Evolutionary conservation across 2,888 invertebrate genomes (phyloP).

Genomic region (Drosophila atripex): DNA sequence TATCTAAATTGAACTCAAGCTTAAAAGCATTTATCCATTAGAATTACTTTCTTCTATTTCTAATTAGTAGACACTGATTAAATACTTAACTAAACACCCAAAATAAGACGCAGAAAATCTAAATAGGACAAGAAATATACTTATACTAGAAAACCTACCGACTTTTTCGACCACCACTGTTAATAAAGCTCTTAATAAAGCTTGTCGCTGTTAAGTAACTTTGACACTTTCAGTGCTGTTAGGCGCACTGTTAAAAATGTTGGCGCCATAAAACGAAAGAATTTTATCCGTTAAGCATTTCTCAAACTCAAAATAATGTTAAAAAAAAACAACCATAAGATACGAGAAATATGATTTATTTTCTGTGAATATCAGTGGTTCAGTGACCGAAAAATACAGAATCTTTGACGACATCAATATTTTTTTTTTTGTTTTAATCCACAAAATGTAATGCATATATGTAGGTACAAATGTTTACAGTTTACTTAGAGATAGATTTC

Average conservation of each 20-base stretch:
- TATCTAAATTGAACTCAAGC: neutral
- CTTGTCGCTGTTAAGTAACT: neutral
- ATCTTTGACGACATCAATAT: constrained; percentile 46
- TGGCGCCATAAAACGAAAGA: neutral
- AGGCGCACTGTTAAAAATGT: neutral
- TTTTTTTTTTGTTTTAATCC: constrained; percentile 27
- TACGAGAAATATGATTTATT: constrained; percentile 47
- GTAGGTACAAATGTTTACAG: constrained; percentile 51
- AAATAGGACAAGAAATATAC: too few relatives aligned
- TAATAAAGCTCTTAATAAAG: too few relatives aligned
- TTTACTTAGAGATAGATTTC: constrained; percentile 40
- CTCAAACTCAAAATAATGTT: neutral
- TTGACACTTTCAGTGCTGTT: neutral
- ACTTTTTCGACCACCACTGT: neutral
- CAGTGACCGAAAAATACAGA: constrained; percentile 48
- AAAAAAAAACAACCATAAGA: neutral
- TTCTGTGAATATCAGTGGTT: constrained; percentile 42
- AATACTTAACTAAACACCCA: neutral
- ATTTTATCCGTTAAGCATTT: neutral
- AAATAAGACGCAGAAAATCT: too few relatives aligned
- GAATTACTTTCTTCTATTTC: too few relatives aligned
- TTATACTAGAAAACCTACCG: neutral
- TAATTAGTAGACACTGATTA: neutral
- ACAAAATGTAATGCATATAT: constrained; percentile 48
- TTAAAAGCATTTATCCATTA: neutral